phyloP scores from a whole-genome alignment of 1,140 invertebrate species.

The Charaxes varanes region DNA sequence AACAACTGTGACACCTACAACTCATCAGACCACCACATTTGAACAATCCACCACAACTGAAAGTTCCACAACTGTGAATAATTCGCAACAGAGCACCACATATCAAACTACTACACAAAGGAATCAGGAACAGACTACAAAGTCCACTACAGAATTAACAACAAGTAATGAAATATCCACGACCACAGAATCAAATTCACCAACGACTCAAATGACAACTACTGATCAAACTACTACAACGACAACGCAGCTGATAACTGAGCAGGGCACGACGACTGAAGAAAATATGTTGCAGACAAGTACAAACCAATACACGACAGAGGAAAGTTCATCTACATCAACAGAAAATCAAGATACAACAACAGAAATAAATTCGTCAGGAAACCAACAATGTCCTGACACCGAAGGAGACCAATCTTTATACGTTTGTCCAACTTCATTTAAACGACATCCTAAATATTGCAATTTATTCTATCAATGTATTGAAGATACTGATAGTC shows the following conservation, averaged over 20 bases:
- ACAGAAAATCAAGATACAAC: constrained; percentile 33
- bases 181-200: constrained; percentile 20
- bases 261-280: constrained; percentile 20
- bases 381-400: constrained; percentile 63
- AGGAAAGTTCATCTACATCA: constrained; percentile 20
- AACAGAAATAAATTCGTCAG: constrained; percentile 31
- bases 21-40: constrained; percentile 34
- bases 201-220: constrained; percentile 19
- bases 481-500: constrained; percentile 76
- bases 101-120: constrained; percentile 17
- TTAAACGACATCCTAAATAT: constrained; percentile 86
- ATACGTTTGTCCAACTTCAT: constrained; percentile 86
- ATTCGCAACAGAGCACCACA: constrained; percentile 11
- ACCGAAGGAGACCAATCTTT: constrained; percentile 79
- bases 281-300: constrained; percentile 8
- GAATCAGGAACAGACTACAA: constrained; percentile 21
- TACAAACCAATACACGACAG: constrained; percentile 14
- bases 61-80: constrained; percentile 20
- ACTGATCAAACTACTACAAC: constrained; percentile 27
- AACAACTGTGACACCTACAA: constrained; percentile 27
- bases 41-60: constrained; percentile 22
- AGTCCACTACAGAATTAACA: constrained; percentile 20
- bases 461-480: constrained; percentile 92
- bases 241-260: constrained; percentile 16
- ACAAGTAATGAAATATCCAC: constrained; percentile 24